Base-by-base conservation (phyloP, 2,888 invertebrate genomes). In the Netelia melanura region DNA sequence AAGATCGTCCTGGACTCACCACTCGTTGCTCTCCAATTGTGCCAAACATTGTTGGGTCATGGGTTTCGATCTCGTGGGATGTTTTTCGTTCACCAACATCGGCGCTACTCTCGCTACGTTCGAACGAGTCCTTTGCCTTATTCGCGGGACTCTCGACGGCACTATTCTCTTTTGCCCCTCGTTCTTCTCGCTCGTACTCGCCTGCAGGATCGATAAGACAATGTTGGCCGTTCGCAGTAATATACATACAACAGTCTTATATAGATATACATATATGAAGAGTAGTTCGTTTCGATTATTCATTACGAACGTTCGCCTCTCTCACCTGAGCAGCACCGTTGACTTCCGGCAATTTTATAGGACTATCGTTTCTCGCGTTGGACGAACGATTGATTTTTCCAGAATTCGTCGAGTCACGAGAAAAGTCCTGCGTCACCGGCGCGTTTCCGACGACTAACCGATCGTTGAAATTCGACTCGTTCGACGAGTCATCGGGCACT, bases 21-120 rank as follows among this genome's bases (percentile, higher is more conserved):
- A 98, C 91, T 97, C 97, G 84, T 95, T 95, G 81, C 95, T 96
- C 89, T 97, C 97, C 25, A 97, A 94, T 86, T 97, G 96, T 52
- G 94, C 91, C 75, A 96, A 94, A 62, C 96, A 95, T 83, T 96
- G 96, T 21, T 95, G 95, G 14, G 97, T 91, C 0, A 95, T 95
- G 58, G 96, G 96, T 84, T 96, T 96, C 0, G 97, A 96, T 89
- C 96, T 96, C 21, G 95, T 95, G 87, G 95, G 95, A 64, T 95
- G 67, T 84, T 94, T 91, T 88, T 95, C 87, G 86, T n/a, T 88
- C 81, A 71, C 86, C 91, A 89, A 85, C 81, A 85, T 86, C 44
- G 84, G 83, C n/a, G 71, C 74, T 74, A 88, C 87, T 77, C 86
- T 89, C 91, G 79, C 88, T 11, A 85, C 74, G 75, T 86, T 87